Base-by-base conservation (phyloP, 2,797 vertebrate genomes). In the Aplochiton taeniatus region DNA sequence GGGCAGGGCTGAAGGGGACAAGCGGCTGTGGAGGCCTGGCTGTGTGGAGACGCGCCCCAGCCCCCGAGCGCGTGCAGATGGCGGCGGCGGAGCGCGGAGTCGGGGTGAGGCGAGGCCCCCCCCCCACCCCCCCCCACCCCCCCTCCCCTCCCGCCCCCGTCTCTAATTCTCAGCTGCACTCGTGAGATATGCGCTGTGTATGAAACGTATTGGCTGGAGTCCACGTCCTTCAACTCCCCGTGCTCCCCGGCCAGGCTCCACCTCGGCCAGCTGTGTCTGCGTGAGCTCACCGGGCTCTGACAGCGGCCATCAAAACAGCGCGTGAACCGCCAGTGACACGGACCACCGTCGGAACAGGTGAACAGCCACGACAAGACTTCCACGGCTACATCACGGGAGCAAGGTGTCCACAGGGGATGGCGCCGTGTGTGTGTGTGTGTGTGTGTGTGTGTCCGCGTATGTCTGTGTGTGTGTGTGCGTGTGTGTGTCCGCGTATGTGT, bases 191-290 rank as follows among this genome's bases (percentile, higher is more conserved):
- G 85, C 60, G 81, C 85, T 77, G 87, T 85, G 86, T 88, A 87
- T 83, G 83, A 92, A 90, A 92, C 85, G 85, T 66, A 80, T 87
- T 93, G 92, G 91, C 91, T 83, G 72, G 60, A 66, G 80, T 91
- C 91, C 90, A 92, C 64, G 90, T 89, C 90, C 90, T 91, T 92
- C 90, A 92, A 83, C 86, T 89, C 84, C 81, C 80, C 63, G 19
- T 78, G 85, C 77, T 74, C 85, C 86, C 76, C 79, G 56, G 56
- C 46, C 73, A 66, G 56, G 76, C 85, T 88, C 86, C 85, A 84
- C 86, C 86, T 84, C 43, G 74, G 85, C 84, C 86, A 90, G 84
- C 85, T 86, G 85, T 83, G 86, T 83, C 73, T 80, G 81, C 59
- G 74, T 79, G 85, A 87, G 86, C 84, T 81, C 87, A 85, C 88